Percentiles rank a stretch among this genome's conserved stretches.
Evolutionary conservation across 2,113 vertebrate species (phyloP).

Genomic region (Burhinus bistriatus): DNA sequence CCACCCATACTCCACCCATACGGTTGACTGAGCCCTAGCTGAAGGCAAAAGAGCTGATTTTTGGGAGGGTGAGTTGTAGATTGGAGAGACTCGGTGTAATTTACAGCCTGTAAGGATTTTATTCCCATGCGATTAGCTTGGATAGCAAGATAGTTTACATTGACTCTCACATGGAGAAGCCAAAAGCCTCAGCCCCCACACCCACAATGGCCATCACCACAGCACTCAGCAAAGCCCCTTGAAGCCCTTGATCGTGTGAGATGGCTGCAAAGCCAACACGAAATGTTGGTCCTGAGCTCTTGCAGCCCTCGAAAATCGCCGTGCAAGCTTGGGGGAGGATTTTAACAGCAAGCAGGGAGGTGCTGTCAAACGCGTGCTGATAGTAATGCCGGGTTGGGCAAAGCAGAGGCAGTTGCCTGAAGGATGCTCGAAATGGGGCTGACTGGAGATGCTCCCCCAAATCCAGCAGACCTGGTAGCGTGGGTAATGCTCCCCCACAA

Average conservation of each 20-base stretch:
- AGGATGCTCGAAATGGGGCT: not conserved
- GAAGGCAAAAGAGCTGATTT: not conserved
- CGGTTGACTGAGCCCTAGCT: not conserved
- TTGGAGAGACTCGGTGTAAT: not conserved
- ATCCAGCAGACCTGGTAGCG: not conserved
- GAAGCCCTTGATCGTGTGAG: rapidly evolving
- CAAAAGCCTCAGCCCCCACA: not conserved
- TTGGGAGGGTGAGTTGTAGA: not conserved
- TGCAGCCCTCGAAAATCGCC: not conserved
- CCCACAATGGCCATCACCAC: not conserved
- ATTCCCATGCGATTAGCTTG: not conserved
- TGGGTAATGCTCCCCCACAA: not conserved
- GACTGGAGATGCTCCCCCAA: not conserved
- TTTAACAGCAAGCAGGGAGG: not conserved
- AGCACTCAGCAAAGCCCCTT: not conserved
- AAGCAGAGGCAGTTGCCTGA: not conserved
- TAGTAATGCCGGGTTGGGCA: not conserved
- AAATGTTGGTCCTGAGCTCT: not conserved
- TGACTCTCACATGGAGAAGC: rapidly evolving
- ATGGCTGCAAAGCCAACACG: not conserved
- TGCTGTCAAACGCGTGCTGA: not conserved
- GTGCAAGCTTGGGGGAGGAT: not conserved
- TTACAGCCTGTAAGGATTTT: not conserved
- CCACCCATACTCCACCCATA: constrained; percentile 29
- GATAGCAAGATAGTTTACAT: not conserved